A percentile compares a stretch with the other conserved stretches of the same genome.
phyloP scores from a whole-genome alignment of 1,140 invertebrate genomes.

The Trichonephila clavata region DNA sequence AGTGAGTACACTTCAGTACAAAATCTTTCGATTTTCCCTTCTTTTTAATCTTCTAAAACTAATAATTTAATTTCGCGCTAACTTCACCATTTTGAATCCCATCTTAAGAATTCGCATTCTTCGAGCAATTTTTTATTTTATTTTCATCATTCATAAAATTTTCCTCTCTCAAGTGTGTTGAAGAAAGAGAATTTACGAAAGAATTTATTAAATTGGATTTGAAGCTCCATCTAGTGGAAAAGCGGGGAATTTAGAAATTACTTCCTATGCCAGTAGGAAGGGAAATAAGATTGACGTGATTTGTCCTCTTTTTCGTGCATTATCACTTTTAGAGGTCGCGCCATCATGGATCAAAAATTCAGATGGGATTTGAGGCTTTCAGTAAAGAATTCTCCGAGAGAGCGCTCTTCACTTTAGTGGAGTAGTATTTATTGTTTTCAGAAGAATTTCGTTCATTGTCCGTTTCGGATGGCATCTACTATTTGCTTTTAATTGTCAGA shows the following conservation, averaged over 20 bases:
- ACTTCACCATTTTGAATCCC: slow-evolving; percentile 19
- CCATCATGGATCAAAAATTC: slow-evolving; percentile 38
- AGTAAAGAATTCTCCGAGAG: neutral
- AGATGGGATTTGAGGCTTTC: slow-evolving; percentile 6
- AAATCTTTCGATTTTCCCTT: neutral
- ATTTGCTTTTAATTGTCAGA: neutral
- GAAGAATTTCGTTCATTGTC: neutral
- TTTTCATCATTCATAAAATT: slow-evolving; percentile 3
- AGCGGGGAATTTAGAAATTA: slow-evolving; percentile 32
- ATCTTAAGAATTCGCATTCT: slow-evolving; percentile 36
- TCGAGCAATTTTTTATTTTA: slow-evolving; percentile 17
- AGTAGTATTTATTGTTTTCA: neutral
- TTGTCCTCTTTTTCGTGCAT: slow-evolving; percentile 7
- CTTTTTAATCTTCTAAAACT: neutral
- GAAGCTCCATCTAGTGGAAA: slow-evolving; percentile 38
- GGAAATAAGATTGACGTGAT: slow-evolving; percentile 50
- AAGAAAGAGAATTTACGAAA: slow-evolving; percentile 39
- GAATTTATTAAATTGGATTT: slow-evolving; percentile 58
- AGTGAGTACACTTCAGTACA: neutral
- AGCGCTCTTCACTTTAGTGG: neutral
- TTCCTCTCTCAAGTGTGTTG: neutral
- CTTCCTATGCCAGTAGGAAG: neutral
- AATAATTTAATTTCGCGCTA: slow-evolving; percentile 27
- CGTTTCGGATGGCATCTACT: neutral
- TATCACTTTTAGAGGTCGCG: slow-evolving; percentile 25